Evolutionary conservation across 2,888 invertebrate species (phyloP), one percentile per base, ranked within the genome.

Genomic region (Geophilus truncorum): DNA sequence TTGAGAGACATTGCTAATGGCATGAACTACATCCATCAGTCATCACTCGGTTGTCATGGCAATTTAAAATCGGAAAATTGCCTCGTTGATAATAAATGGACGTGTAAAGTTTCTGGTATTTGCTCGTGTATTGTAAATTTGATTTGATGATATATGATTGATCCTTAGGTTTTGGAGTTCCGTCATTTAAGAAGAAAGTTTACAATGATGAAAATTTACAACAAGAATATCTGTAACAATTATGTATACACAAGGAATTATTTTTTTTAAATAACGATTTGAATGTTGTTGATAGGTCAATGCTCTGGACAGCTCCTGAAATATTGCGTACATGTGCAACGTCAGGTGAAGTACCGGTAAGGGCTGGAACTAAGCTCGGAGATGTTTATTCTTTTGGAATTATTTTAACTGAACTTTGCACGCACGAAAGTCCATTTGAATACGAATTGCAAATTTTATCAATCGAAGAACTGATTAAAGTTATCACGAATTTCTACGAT

Each of bases 241-340:
- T 40, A 12, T 5, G 10, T 40, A 6, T 40, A n/a, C n/a, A n/a
- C n/a, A n/a, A n/a, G n/a, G n/a, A n/a, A 2, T 40, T 12, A 12
- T 15, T 9, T 40, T 9, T 10, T 15, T 12, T 15, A 9, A 25
- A 25, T 23, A 7, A 25, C 12, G 9, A 7, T 76, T 76, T 25
- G 9, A 76, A 3, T n/a, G n/a, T n/a, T 2, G 10, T 79, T 7
- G 1, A n/a, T 18, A 79, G 79, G 57, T 30, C 18, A 25, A 40
- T 79, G 36, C 18, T 79, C n/a, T 79, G 79, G 79, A 79, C 79
- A 4, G 51, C 79, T 25, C 79, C 79, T 0, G 79, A 79, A 57
- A 25, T 79, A n/a, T 18, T 79, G 79, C n/a, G 79, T 3, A 0
- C 57, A 28, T 51, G 21, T n/a, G 0, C 25, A 18, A 51, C 21